phyloP scores from a whole-genome alignment of 2,113 vertebrate genomes.

The Edolisoma coerulescens region DNA sequence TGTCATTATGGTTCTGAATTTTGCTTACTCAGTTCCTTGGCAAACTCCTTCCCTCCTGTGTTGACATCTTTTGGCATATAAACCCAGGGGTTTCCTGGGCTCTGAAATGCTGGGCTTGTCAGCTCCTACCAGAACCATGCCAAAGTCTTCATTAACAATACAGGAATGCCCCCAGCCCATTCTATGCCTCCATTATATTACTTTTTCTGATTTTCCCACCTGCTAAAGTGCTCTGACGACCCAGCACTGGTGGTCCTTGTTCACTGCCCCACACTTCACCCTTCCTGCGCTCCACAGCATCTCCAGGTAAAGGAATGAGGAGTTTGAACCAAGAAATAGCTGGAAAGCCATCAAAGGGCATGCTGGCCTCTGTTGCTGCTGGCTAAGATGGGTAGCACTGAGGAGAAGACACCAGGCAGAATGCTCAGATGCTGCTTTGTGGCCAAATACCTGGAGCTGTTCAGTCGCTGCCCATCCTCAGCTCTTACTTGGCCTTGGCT shows the following conservation, averaged over 20 bases:
- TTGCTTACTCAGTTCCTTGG: constrained; percentile 5
- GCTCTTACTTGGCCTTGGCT: neutral
- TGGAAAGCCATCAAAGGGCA: neutral
- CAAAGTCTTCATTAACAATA: neutral
- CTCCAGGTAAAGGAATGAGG: neutral
- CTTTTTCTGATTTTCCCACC: neutral
- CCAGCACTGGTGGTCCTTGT: neutral
- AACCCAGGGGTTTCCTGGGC: neutral
- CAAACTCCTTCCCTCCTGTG: neutral
- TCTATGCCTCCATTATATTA: neutral
- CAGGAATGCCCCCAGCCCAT: neutral
- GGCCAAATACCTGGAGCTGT: neutral
- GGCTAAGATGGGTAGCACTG: neutral
- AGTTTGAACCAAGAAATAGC: neutral
- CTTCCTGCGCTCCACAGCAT: neutral
- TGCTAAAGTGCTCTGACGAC: neutral
- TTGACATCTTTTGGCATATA: neutral
- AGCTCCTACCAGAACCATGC: neutral
- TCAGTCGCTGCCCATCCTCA: neutral
- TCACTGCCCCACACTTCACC: neutral
- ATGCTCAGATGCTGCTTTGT: neutral
- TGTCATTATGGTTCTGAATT: constrained; percentile 46
- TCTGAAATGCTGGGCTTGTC: neutral
- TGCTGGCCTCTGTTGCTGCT: neutral
- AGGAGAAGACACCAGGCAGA: neutral